A percentile compares a stretch with the other conserved stretches of the same genome.
Evolutionary conservation across 2,797 vertebrate species (phyloP).

Genomic region (Semotilus atromaculatus): DNA sequence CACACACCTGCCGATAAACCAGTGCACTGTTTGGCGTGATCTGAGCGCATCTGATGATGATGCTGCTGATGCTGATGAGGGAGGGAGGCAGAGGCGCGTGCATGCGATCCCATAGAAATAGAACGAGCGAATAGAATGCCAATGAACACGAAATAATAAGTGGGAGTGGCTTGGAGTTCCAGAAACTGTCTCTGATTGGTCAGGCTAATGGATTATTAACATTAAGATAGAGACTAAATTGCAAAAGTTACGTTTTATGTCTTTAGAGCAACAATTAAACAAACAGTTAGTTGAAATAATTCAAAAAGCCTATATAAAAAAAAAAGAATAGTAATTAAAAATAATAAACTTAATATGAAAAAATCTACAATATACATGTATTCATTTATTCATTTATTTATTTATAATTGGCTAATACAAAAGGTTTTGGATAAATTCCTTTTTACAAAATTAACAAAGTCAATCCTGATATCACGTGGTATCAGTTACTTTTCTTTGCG

Average conservation of each 20-base stretch:
- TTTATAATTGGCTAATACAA: neutral
- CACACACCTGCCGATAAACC: constrained; percentile 27
- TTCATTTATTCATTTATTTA: too few relatives aligned
- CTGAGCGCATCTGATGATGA: constrained; percentile 39
- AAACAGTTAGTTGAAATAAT: neutral
- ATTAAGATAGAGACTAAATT: neutral
- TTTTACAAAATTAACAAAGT: too few relatives aligned
- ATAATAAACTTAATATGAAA: too few relatives aligned
- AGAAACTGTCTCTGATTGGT: constrained; percentile 1
- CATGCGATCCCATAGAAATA: neutral
- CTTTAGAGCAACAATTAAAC: neutral
- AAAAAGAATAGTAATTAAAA: neutral
- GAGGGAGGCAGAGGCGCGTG: constrained; percentile 13
- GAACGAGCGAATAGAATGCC: neutral
- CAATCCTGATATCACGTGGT: too few relatives aligned
- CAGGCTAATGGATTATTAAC: neutral
- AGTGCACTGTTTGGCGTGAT: constrained; percentile 28
- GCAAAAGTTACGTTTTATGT: neutral
- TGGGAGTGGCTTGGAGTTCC: neutral
- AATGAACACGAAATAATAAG: neutral
- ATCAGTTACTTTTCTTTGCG: neutral
- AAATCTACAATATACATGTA: too few relatives aligned
- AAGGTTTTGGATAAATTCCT: neutral
- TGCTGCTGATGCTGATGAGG: constrained; percentile 39
- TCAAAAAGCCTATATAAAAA: neutral